phyloP scores from a whole-genome alignment of 2,888 invertebrate genomes.

The Liodrosophila aerea region DNA sequence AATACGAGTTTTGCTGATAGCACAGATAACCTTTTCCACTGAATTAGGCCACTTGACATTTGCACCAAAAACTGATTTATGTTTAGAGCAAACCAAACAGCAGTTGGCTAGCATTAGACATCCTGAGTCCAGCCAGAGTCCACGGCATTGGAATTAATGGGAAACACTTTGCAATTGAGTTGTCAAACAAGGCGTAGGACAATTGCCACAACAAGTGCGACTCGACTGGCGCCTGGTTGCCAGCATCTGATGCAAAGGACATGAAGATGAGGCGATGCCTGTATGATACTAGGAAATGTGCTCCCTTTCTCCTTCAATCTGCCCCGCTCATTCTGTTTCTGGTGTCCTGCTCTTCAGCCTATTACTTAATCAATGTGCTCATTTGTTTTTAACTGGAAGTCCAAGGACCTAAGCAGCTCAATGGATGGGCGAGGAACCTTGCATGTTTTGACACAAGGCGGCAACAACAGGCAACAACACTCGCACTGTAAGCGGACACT shows the following conservation, averaged over 20 bases:
- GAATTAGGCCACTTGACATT: slow-evolving; percentile 44
- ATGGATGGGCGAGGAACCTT: slow-evolving; percentile 24
- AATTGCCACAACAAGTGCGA: slow-evolving; percentile 25
- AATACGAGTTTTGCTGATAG: too few species aligned
- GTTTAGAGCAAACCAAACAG: slow-evolving; percentile 49
- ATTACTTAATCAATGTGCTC: slow-evolving; percentile 70
- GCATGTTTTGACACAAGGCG: slow-evolving; percentile 68
- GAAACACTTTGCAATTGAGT: slow-evolving; percentile 67
- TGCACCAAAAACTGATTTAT: slow-evolving; percentile 58
- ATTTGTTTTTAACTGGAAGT: slow-evolving; percentile 65
- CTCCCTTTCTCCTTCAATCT: slow-evolving; percentile 6
- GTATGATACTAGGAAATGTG: slow-evolving; percentile 56
- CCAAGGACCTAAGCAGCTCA: slow-evolving; percentile 10
- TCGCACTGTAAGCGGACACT: slow-evolving; percentile 55
- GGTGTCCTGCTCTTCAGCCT: slow-evolving; percentile 36
- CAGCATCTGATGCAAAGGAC: slow-evolving; percentile 16
- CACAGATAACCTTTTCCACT: slow-evolving; percentile 9
- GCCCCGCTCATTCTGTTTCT: slow-evolving; percentile 8
- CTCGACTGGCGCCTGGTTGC: slow-evolving; percentile 27
- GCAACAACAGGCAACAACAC: slow-evolving; percentile 28
- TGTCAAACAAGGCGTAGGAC: too few species aligned
- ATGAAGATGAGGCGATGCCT: slow-evolving; percentile 35
- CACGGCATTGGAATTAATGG: slow-evolving; percentile 64
- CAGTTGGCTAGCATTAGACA: slow-evolving; percentile 54
- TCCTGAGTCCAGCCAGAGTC: too few species aligned